A percentile compares a stretch with the other conserved stretches of the same genome.
These are phyloP conservation scores for Platygyra sinensis DNA, from an alignment of 64 coral and sea anemone genomes.

Conservation along the genomic window DNA sequence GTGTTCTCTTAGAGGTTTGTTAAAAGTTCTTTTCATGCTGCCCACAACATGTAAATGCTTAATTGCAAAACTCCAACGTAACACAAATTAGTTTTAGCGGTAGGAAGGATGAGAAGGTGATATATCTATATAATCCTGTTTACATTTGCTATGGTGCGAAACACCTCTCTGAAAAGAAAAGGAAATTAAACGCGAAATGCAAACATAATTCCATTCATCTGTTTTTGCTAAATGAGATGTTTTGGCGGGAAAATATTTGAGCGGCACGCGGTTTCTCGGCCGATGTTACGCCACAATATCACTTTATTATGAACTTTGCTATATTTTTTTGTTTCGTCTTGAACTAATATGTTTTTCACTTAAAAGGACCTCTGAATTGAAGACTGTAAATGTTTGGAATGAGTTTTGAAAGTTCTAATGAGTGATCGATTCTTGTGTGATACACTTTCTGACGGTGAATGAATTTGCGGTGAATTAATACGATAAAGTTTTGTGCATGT, in stretches of 20 bases:
- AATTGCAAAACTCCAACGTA: background rate
- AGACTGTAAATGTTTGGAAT: no score
- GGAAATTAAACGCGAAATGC: background rate
- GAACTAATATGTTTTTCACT: no score
- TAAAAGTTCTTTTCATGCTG: background rate
- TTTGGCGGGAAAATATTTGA: conserved; percentile 12
- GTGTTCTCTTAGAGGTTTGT: no score
- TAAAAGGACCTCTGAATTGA: no score
- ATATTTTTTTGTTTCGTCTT: background rate
- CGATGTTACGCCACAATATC: background rate
- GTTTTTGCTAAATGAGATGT: background rate
- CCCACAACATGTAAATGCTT: background rate
- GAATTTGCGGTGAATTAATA: no score
- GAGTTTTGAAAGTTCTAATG: no score
- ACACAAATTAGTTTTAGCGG: background rate
- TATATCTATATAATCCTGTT: background rate
- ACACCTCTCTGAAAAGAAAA: background rate
- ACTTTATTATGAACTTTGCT: background rate
- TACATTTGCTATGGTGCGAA: background rate
- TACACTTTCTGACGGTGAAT: no score
- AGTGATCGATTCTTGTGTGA: no score
- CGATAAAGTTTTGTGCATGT: no score
- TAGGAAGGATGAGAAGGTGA: background rate
- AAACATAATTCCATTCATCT: background rate
- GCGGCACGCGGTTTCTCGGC: background rate